phyloP scores from a whole-genome alignment of 2,888 invertebrate species.

The Aphodius sticticus region DNA sequence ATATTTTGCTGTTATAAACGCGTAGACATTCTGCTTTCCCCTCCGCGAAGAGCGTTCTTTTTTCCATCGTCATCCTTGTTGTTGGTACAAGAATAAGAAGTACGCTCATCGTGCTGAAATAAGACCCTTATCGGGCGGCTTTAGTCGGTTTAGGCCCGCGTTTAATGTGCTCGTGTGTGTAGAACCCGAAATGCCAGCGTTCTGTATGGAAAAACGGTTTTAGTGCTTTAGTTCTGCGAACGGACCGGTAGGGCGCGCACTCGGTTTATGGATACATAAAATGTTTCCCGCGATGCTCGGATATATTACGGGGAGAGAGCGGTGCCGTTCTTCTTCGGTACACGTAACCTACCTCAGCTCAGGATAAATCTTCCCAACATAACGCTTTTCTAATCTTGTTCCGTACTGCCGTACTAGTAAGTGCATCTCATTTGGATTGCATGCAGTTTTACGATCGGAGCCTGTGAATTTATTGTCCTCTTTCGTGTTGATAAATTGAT shows the following conservation, averaged over 20 bases:
- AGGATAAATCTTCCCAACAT: constrained; percentile 34
- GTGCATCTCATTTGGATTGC: not conserved
- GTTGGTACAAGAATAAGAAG: not conserved
- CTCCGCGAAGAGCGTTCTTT: not conserved
- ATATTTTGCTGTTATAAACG: not conserved
- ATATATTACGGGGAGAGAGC: not conserved
- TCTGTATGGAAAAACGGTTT: constrained; percentile 4
- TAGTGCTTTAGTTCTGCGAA: not conserved
- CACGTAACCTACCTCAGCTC: constrained; percentile 33
- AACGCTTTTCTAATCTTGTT: constrained; percentile 34
- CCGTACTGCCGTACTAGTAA: not conserved
- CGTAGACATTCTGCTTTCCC: not conserved
- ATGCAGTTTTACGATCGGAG: not conserved
- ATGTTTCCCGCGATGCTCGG: constrained; percentile 41
- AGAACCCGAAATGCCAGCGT: not conserved
- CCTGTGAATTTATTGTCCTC: not conserved
- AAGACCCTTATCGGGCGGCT: not conserved
- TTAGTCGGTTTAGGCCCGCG: not conserved
- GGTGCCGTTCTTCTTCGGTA: constrained; percentile 43
- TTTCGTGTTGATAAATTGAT: not conserved
- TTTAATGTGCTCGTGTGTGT: not conserved
- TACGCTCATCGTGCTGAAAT: not conserved
- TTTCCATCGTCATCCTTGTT: not conserved
- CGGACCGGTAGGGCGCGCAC: not conserved
- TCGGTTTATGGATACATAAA: constrained; percentile 51